These are phyloP conservation scores for Bergia sp. DNA, from an alignment of 92 coral and sea anemone genomes.

Conservation along the genomic window DNA sequence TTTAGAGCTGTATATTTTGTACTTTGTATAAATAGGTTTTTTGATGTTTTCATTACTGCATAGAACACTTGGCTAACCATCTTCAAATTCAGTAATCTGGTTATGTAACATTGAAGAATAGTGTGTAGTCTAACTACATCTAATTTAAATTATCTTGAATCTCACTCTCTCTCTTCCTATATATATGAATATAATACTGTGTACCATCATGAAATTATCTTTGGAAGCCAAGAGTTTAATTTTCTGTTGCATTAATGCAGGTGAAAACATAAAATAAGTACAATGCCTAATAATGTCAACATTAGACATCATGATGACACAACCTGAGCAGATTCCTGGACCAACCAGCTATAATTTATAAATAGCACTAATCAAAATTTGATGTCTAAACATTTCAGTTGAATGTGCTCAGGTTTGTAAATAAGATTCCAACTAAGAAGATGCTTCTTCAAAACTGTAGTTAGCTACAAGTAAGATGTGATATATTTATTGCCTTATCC, in stretches of 20 bases:
- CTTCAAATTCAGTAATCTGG: neutral
- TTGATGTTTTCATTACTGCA: constrained; percentile 37
- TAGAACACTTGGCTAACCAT: neutral
- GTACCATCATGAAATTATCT: neutral
- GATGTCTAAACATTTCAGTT: neutral
- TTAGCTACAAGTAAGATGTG: neutral
- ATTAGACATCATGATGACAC: neutral
- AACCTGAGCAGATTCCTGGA: neutral
- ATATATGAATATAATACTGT: neutral
- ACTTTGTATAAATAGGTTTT: constrained; percentile 65
- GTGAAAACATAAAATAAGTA: neutral
- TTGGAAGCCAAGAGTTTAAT: neutral
- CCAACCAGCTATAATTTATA: neutral
- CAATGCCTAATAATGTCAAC: neutral
- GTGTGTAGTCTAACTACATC: neutral
- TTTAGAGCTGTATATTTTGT: constrained; percentile 80
- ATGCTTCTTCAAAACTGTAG: neutral
- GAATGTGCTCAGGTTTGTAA: constrained; percentile 18
- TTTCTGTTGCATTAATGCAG: neutral
- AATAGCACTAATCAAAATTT: neutral
- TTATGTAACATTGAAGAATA: neutral
- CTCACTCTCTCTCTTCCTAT: neutral
- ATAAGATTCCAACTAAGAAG: neutral
- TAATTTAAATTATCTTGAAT: neutral
- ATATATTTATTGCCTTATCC: constrained; percentile 26